phyloP scores from a whole-genome alignment of 2,888 invertebrate species.

The Hololepta plana region DNA sequence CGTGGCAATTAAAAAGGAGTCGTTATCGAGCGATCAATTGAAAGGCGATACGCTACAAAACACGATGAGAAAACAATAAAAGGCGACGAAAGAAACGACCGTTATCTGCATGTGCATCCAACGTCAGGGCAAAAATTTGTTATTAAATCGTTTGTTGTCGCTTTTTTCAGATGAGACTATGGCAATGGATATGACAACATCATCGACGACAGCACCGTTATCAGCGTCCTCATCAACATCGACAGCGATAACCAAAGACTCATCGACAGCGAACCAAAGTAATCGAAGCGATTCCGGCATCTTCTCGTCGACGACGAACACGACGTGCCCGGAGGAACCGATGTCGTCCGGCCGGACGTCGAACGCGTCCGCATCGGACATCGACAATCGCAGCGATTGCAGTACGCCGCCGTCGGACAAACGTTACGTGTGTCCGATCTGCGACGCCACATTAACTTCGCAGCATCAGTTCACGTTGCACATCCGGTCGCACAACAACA shows the following conservation, averaged over 20 bases:
- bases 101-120: too few species aligned
- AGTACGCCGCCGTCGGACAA: slow-evolving; percentile 24
- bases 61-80: too few species aligned
- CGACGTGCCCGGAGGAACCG: slow-evolving; percentile 10
- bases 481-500: slow-evolving; percentile 43
- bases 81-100: too few species aligned
- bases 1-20: too few species aligned
- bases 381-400: slow-evolving; percentile 37
- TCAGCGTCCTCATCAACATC: too few species aligned
- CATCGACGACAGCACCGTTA: too few species aligned
- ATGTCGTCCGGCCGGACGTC: slow-evolving; percentile 9
- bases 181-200: slow-evolving; percentile 22
- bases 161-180: slow-evolving; percentile 20
- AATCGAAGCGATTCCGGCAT: slow-evolving; percentile 23
- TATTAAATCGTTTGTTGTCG: too few species aligned
- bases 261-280: slow-evolving; percentile 12
- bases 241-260: slow-evolving; percentile 12
- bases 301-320: slow-evolving; percentile 19
- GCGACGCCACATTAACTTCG: slow-evolving; percentile 38
- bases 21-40: too few species aligned
- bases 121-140: too few species aligned
- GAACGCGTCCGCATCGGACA: slow-evolving; percentile 26
- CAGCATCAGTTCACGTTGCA: slow-evolving; percentile 52
- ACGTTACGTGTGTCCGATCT: slow-evolving; percentile 44
- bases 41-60: too few species aligned